Percentiles rank a stretch among this genome's conserved stretches.
phyloP scores from a whole-genome alignment of 2,113 vertebrate species.

The Neodon shergylaensis region DNA sequence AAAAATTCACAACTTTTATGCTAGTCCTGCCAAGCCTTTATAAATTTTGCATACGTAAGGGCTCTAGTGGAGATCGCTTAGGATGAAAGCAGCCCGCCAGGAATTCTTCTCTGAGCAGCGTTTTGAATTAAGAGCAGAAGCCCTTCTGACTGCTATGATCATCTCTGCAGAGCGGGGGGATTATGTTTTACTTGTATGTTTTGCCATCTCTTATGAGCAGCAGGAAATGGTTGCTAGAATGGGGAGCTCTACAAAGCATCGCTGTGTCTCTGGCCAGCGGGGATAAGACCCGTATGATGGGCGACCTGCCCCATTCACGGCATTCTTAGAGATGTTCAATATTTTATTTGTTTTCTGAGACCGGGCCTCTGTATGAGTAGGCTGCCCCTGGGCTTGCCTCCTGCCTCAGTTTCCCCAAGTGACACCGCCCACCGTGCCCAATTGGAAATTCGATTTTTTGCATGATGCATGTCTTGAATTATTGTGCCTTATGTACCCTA shows the following conservation, averaged over 20 bases:
- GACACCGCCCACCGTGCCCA: background rate
- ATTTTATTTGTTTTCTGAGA: background rate
- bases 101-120: conserved; percentile 67
- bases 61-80: conserved; percentile 70
- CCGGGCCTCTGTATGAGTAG: background rate
- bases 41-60: conserved; percentile 78
- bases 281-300: background rate
- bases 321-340: conserved; percentile 62
- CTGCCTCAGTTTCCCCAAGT: background rate
- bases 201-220: conserved; percentile 53
- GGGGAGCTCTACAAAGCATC: conserved; percentile 4
- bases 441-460: conserved; percentile 36
- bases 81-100: conserved; percentile 75
- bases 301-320: conserved; percentile 25
- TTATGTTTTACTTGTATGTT: conserved; percentile 72
- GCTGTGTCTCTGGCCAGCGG: conserved; percentile 29
- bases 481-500: conserved; percentile 66
- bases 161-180: conserved; percentile 67
- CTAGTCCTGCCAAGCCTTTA: conserved; percentile 70
- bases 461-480: conserved; percentile 73
- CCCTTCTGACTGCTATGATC: conserved; percentile 65
- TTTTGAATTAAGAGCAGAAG: conserved; percentile 75
- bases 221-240: conserved; percentile 65
- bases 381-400: background rate
- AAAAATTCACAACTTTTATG: conserved; percentile 70